These are phyloP conservation scores for Astyanax mexicanus DNA, from an alignment of 2,797 vertebrate genomes.

Conservation along the genomic window DNA sequence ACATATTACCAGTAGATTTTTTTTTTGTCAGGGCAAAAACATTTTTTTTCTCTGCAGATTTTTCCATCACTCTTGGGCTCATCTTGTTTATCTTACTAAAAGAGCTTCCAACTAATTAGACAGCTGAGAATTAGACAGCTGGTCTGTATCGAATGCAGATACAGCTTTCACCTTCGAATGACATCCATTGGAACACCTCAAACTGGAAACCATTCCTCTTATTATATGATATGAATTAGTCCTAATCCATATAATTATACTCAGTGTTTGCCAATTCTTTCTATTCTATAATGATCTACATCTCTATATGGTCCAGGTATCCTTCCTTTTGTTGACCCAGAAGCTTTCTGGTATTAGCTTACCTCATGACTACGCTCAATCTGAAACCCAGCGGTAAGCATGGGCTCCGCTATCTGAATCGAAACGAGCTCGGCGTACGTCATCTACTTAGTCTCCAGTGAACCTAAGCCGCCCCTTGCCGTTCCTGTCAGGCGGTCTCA, in stretches of 20 bases:
- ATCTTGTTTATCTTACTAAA: background rate
- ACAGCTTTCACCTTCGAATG: too few species aligned
- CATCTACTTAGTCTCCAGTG: conserved; percentile 8
- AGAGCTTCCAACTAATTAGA: background rate
- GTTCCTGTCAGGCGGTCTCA: conserved; percentile 11
- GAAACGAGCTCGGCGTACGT: background rate
- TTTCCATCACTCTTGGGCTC: too few species aligned
- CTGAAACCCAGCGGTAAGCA: conserved; percentile 1
- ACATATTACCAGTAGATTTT: too few species aligned
- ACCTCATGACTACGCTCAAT: conserved; percentile 9
- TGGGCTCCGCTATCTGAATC: background rate
- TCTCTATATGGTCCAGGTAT: background rate
- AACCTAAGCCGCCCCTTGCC: conserved; percentile 1
- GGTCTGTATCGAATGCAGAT: too few species aligned
- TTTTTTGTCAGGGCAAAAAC: too few species aligned
- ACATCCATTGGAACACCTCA: too few species aligned
- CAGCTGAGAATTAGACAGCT: background rate
- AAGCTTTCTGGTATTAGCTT: background rate
- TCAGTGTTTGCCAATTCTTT: background rate
- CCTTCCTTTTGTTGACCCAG: background rate
- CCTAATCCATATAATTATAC: background rate
- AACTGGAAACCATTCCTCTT: background rate
- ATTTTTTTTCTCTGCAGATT: too few species aligned
- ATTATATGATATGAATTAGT: background rate
- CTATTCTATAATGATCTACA: background rate